phyloP scores from a whole-genome alignment of 1,140 invertebrate genomes.

The Eciton burchellii region DNA sequence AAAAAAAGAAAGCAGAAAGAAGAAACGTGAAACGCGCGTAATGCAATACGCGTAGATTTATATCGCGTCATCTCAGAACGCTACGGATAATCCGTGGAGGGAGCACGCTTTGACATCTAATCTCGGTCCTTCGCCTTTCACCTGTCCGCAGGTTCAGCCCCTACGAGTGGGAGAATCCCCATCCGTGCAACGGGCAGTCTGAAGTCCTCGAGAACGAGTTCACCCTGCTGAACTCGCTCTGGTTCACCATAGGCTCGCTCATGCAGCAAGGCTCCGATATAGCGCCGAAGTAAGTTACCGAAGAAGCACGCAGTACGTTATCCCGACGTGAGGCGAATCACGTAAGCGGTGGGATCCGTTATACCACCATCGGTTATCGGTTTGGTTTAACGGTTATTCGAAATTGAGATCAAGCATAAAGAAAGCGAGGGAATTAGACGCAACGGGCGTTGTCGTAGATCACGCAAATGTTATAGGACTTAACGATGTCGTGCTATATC shows the following conservation, averaged over 20 bases:
- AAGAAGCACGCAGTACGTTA: constrained; percentile 53
- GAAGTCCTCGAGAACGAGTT: constrained; percentile 95
- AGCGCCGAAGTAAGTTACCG: constrained; percentile 89
- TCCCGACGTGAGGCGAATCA: neutral
- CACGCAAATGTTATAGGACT: neutral
- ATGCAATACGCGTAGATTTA: neutral
- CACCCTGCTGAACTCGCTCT: constrained; percentile 94
- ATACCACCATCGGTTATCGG: neutral
- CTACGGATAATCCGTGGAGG: neutral
- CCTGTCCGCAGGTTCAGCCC: constrained; percentile 91
- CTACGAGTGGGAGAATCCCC: constrained; percentile 95
- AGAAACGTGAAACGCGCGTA: too few relatives aligned
- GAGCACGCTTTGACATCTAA: constrained; percentile 79
- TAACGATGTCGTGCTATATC: constrained; percentile 81
- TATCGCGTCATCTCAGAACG: constrained; percentile 27
- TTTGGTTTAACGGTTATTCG: neutral
- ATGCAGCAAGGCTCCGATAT: constrained; percentile 97
- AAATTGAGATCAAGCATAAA: neutral
- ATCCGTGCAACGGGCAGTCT: constrained; percentile 92
- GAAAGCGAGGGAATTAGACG: neutral
- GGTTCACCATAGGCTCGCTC: constrained; percentile 95
- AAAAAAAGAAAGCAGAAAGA: too few relatives aligned
- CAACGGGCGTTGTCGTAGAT: constrained; percentile 13
- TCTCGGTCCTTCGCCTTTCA: constrained; percentile 80
- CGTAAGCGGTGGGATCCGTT: constrained; percentile 4